A percentile compares a stretch with the other conserved stretches of the same genome.
phyloP scores from a whole-genome alignment of 2,888 invertebrate genomes.

The Pardosa pseudoannulata region DNA sequence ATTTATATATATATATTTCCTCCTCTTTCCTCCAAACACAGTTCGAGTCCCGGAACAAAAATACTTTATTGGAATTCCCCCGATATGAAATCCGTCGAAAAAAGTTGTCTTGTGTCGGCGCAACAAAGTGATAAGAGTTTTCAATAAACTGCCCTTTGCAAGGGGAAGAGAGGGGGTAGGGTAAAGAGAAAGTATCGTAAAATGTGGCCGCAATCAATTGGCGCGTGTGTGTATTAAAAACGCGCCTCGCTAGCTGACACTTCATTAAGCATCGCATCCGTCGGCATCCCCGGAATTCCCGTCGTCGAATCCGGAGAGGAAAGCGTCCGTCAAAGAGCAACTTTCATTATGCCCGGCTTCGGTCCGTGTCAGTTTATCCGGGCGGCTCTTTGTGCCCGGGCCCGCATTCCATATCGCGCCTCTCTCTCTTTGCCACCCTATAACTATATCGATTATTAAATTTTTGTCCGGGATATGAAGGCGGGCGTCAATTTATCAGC shows the following conservation, averaged over 20 bases:
- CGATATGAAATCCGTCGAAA: conserved; percentile 18
- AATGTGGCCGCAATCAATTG: conserved; percentile 68
- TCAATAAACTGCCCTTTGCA: conserved; percentile 57
- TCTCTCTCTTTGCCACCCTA: conserved; percentile 55
- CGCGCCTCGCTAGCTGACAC: conserved; percentile 6
- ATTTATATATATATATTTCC: no score
- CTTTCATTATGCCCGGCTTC: conserved; percentile 69
- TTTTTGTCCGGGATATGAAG: conserved; percentile 69
- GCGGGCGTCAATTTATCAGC: conserved; percentile 54
- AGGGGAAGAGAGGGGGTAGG: no score
- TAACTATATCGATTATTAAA: conserved; percentile 73
- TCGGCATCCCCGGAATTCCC: conserved; percentile 53
- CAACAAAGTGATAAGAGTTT: conserved; percentile 65
- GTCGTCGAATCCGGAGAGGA: conserved; percentile 43
- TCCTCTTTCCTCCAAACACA: no score
- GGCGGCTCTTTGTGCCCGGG: conserved; percentile 43
- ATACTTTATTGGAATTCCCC: conserved; percentile 17
- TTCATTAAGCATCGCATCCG: conserved; percentile 12
- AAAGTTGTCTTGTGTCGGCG: conserved; percentile 23
- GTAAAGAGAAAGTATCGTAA: conserved; percentile 55
- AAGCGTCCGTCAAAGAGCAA: conserved; percentile 69
- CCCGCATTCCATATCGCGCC: conserved; percentile 59
- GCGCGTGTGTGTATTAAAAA: conserved; percentile 48
- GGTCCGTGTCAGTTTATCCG: conserved; percentile 71
- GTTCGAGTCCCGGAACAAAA: background rate